phyloP scores from a whole-genome alignment of 2,797 vertebrate species.

The Eospalax fontanierii region DNA sequence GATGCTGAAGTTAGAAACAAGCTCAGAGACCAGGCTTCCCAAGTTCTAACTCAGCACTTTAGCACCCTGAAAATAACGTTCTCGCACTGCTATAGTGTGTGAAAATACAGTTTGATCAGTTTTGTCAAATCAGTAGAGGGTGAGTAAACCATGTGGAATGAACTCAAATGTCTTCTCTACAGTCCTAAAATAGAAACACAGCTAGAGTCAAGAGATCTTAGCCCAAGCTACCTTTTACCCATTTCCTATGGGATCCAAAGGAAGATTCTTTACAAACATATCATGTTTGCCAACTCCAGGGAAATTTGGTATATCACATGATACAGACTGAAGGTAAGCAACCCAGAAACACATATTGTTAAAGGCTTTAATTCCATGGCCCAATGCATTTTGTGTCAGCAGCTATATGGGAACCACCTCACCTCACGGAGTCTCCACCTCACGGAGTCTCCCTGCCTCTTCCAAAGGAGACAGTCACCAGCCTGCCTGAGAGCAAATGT shows the following conservation, averaged over 20 bases:
- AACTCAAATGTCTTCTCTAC: not conserved
- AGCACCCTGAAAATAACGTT: conserved; percentile 39
- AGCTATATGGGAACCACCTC: not conserved
- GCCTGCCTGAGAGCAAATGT: not conserved
- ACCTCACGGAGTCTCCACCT: no score
- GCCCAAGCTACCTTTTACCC: conserved; percentile 55
- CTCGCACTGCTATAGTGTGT: not conserved
- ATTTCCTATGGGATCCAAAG: conserved; percentile 67
- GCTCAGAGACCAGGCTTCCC: conserved; percentile 19
- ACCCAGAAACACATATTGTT: conserved; percentile 2
- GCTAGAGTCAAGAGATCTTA: conserved; percentile 1
- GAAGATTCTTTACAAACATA: conserved; percentile 41
- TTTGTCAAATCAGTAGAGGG: conserved; percentile 42
- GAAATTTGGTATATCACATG: conserved; percentile 20
- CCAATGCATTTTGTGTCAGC: conserved; percentile 42
- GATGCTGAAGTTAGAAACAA: not conserved
- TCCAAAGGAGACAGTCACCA: not conserved
- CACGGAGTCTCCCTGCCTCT: conserved; percentile 5
- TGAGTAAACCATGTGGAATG: not conserved
- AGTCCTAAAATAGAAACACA: conserved; percentile 22
- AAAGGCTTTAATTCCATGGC: conserved; percentile 15
- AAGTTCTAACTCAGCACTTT: conserved; percentile 2
- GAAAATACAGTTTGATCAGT: conserved; percentile 46
- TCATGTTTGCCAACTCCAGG: conserved; percentile 24
- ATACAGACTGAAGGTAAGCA: not conserved